These are phyloP conservation scores for Nezara viridula DNA, from an alignment of 2,888 invertebrate genomes.

Conservation along the genomic window DNA sequence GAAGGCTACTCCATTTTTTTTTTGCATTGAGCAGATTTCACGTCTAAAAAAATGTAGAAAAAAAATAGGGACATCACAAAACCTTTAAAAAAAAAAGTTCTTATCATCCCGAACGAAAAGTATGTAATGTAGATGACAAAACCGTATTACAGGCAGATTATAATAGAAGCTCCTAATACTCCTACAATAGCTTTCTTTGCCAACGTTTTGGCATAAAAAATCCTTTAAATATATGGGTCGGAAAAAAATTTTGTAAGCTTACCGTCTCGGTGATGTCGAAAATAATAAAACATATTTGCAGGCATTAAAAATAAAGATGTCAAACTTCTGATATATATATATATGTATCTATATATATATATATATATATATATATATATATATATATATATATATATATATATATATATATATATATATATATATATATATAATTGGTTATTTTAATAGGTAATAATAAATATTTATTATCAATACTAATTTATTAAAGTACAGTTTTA, in stretches of 20 bases:
- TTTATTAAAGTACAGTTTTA: no score
- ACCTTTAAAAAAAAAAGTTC: neutral
- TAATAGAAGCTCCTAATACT: conserved; percentile 30
- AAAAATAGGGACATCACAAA: neutral
- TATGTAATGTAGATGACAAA: conserved; percentile 30
- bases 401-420: no score
- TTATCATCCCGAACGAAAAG: conserved; percentile 16
- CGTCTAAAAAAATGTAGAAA: neutral
- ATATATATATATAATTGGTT: no score
- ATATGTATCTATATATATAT: no score
- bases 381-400: no score
- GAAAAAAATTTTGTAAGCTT: conserved; percentile 35
- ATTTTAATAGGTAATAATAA: no score
- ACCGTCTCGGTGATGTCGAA: neutral
- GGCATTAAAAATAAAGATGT: neutral
- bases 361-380: no score
- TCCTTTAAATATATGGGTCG: conserved; percentile 44
- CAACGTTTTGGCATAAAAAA: conserved; percentile 43
- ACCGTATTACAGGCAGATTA: conserved; percentile 25
- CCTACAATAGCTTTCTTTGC: conserved; percentile 34
- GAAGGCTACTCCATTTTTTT: neutral
- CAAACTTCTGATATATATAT: no score
- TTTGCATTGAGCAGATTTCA: neutral
- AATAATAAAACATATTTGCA: neutral
- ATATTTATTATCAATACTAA: no score